Base-by-base conservation (phyloP, 2,888 invertebrate species). In the Macropis europaea region DNA sequence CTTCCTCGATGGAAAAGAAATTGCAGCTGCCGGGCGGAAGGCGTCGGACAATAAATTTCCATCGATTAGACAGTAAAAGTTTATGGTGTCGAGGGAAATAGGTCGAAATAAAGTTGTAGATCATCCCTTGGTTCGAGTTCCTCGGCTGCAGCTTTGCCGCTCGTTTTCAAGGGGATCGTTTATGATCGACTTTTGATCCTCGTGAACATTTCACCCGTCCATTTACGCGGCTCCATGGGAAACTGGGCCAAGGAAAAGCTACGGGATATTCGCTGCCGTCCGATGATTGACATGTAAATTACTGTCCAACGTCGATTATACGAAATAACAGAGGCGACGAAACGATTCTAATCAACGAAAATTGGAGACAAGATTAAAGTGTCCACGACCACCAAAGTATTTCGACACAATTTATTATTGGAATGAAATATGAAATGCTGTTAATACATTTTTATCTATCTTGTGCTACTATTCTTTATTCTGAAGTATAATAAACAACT, bases 281-380 rank as follows among this genome's bases (percentile, higher is more conserved):
- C 9, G 19, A 11, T 26, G 52, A 61, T 53, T 52, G 26, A 43
- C 43, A 45, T 53, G 52, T 24, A 52, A 53, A 61, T 52, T 61
- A 52, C 32, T 36, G 40, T 3, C 1, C 9, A 48, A 54, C 17
- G 45, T 50, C 59, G 53, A 54, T 34, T 26, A 13, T 7, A 5
- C 22, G n/a, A n/a, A n/a, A n/a, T n/a, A n/a, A n/a, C n/a, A n/a
- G n/a, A n/a, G n/a, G n/a, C n/a, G n/a, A n/a, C n/a, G n/a, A n/a
- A n/a, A n/a, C n/a, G n/a, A n/a, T n/a, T n/a, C n/a, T n/a, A n/a
- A n/a, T n/a, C n/a, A n/a, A n/a, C n/a, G n/a, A n/a, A n/a, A n/a
- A n/a, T n/a, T n/a, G n/a, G n/a, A n/a, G n/a, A n/a, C n/a, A n/a
- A n/a, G n/a, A n/a, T n/a, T n/a, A n/a, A n/a, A n/a, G n/a, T n/a